Evolutionary conservation across 1,140 invertebrate genomes (phyloP).

Genomic region (Trichomalopsis sarcophagae): DNA sequence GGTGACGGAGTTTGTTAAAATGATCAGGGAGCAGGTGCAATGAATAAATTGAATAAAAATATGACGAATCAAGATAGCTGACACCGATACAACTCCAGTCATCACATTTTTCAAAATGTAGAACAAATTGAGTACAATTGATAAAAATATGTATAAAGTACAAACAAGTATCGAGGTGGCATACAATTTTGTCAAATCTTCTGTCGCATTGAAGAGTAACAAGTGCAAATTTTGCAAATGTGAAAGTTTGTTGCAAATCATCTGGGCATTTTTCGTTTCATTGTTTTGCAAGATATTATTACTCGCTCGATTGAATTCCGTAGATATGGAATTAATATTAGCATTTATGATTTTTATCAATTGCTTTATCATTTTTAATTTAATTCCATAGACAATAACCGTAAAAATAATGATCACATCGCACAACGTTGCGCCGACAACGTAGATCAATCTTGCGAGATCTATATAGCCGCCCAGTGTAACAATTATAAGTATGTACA

Average conservation of each 20-base stretch:
- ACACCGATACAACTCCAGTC: accelerated
- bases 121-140: not conserved
- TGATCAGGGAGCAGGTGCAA: not conserved
- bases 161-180: not conserved
- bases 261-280: not conserved
- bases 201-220: not conserved
- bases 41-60: not conserved
- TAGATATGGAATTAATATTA: not conserved
- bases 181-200: not conserved
- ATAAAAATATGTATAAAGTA: not conserved
- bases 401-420: too few species aligned
- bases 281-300: too few species aligned
- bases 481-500: too few species aligned
- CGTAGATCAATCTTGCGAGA: too few species aligned
- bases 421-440: too few species aligned
- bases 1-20: not conserved
- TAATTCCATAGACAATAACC: too few species aligned
- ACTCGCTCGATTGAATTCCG: not conserved
- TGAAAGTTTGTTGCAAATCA: not conserved
- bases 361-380: not conserved
- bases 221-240: not conserved
- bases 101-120: not conserved
- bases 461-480: too few species aligned
- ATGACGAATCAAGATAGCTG: not conserved
- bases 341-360: not conserved